A percentile compares a stretch with the other conserved stretches of the same genome.
Evolutionary conservation across 2,113 vertebrate genomes (phyloP).

Genomic region (Prunella fulvescens): DNA sequence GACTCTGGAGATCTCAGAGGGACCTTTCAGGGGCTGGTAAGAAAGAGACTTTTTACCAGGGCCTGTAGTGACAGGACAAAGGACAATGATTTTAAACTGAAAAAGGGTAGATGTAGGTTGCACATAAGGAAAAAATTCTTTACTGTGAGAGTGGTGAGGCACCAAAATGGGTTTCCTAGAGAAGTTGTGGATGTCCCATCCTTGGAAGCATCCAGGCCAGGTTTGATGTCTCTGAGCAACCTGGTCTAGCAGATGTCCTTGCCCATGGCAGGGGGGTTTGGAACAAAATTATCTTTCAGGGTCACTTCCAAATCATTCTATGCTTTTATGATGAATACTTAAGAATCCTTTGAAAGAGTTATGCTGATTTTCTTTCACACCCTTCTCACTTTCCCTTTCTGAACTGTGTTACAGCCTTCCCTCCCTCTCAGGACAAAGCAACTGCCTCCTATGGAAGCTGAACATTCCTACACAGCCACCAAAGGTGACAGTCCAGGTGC

Average conservation of each 20-base stretch:
- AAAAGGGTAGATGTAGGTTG: not conserved
- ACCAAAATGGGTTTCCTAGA: not conserved
- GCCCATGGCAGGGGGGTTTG: accelerated
- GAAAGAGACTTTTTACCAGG: not conserved
- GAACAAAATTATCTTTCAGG: not conserved
- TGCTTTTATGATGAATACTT: not conserved
- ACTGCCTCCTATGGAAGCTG: not conserved
- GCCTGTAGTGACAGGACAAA: not conserved
- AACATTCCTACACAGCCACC: not conserved
- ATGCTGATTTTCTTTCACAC: not conserved
- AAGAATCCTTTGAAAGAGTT: not conserved
- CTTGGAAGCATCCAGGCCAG: not conserved
- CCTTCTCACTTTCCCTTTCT: not conserved
- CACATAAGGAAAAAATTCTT: not conserved
- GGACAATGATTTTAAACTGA: not conserved
- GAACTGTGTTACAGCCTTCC: not conserved
- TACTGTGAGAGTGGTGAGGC: no score
- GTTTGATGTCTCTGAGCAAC: not conserved
- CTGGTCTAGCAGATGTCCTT: not conserved
- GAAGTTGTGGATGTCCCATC: accelerated
- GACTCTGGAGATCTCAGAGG: not conserved
- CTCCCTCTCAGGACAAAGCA: not conserved
- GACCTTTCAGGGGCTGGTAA: not conserved
- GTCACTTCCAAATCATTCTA: not conserved
- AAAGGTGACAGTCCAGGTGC: not conserved